Evolutionary conservation across 1,140 invertebrate species (phyloP).

Genomic region (Diorhabda elongata): DNA sequence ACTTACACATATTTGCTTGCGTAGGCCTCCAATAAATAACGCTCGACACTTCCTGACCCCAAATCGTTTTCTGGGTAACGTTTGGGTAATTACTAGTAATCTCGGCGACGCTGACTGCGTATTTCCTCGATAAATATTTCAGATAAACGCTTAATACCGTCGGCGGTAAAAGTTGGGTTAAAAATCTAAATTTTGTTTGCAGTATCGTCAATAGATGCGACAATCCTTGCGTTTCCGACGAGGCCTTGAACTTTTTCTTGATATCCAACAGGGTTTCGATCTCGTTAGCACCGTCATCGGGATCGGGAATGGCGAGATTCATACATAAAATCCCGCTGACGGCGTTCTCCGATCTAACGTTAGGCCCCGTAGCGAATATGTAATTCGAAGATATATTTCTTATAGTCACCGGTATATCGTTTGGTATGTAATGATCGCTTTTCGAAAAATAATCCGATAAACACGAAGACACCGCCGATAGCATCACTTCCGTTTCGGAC

Average conservation of each 20-base stretch:
- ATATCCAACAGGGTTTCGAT: constrained; percentile 50
- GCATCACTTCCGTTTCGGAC: constrained; percentile 63
- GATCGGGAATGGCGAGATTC: constrained; percentile 46
- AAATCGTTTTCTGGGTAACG: constrained; percentile 49
- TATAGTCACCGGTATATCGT: constrained; percentile 47
- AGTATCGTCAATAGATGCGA: constrained; percentile 65
- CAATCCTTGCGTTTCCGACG: constrained; percentile 60
- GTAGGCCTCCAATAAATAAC: constrained; percentile 74
- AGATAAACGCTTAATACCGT: constrained; percentile 62
- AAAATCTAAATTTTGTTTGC: constrained; percentile 61
- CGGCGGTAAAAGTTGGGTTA: constrained; percentile 64
- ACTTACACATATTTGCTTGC: constrained; percentile 73
- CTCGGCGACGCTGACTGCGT: constrained; percentile 68
- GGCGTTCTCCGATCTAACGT: constrained; percentile 36
- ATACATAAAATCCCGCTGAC: constrained; percentile 49
- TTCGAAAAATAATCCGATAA: constrained; percentile 61
- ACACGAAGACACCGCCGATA: constrained; percentile 59
- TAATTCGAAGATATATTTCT: constrained; percentile 47
- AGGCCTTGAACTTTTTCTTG: constrained; percentile 55
- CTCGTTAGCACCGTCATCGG: constrained; percentile 42
- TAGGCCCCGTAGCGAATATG: constrained; percentile 38
- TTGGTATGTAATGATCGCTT: constrained; percentile 48
- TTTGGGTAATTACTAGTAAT: constrained; percentile 53
- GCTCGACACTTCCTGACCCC: constrained; percentile 64
- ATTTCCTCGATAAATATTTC: constrained; percentile 67